Evolutionary conservation across 1,140 invertebrate species (phyloP), one percentile per base, ranked within the genome.

Genomic region (Trypoxylus dichotomus): DNA sequence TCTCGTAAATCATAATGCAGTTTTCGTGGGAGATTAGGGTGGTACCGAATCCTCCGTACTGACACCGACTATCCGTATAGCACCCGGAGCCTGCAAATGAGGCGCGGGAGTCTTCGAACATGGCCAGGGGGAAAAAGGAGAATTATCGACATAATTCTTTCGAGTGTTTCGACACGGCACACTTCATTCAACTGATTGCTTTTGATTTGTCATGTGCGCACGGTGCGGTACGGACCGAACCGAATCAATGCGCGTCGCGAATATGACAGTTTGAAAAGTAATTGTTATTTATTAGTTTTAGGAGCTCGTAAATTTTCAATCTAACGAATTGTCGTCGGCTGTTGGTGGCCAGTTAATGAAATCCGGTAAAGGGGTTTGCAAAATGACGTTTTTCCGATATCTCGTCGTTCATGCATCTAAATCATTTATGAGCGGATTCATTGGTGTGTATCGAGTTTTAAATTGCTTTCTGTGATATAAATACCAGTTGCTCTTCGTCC

Each of bases 1-100:
- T 19, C 60, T 24, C 60, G 60, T 63, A 63, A 63, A 63, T 63
- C 60, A 63, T 63, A 63, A 63, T 63, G 60, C 60, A 63, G 60
- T 63, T 63, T 47, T 63, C 60, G 60, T 13, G 60, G 19, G 60
- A 63, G 60, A 63, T 63, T 63, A 27, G 60, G 60, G 60, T 63
- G 60, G 60, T 8, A 5, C 54, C 15, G n/a, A n/a, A n/a, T 5
- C 13, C 54, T 11, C 41, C 41, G 11, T 58, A 58, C 19, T 3
- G n/a, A 21, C 60, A 24, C 3, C 24, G 19, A 6, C 25, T 63
- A 6, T 63, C 25, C 60, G 13, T 7, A 47, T 47, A 47, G 43
- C 15, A 24, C 60, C 24, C 25, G 7, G 25, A 24, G 21, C 13
- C 60, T 63, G 60, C 60, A 63, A 63, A 63, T 63, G 21, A 63